Evolutionary conservation across 2,888 invertebrate genomes (phyloP), one percentile per base, ranked within the genome.

Genomic region (Lithophane leautieri): DNA sequence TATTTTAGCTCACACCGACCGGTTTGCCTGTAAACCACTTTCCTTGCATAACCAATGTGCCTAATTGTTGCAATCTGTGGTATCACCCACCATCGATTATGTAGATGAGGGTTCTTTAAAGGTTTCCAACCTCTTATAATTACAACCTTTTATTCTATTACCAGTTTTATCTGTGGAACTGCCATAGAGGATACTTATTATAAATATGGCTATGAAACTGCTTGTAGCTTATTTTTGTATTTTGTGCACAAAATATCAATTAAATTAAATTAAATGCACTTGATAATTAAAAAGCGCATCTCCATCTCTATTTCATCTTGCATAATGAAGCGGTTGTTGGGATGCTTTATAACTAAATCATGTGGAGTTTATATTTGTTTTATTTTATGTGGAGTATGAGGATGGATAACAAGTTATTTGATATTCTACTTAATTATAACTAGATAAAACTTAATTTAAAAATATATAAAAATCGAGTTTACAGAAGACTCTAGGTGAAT

Each of bases 11-110:
- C 76, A 47, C 54, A 62, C 62, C 73, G 79, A 90, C 90, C 91
- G 91, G 91, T 91, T 89, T 81, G 72, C 44, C 40, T 73, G 82
- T 79, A 72, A 76, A 79, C 83, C 79, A 82, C 83, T 83, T 88
- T 86, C 78, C 83, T 91, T 91, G 90, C 90, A 83, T 91, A 91
- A 91, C 75, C 73, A 81, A 73, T 82, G 88, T 91, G 4, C 34
- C 34, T 34, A 90, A 91, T 90, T 89, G 87, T 87, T 74, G 83
- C 83, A 76, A 79, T 76, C 76, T 61, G 77, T 78, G 81, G 84
- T 89, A 84, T 84, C 79, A 81, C 78, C 83, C 78, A 42, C 65
- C 69, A 82, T 80, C 60, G 73, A 81, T 81, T 84, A 84, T 71
- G 61, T 63, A 79, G 75, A 61, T 74, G 58, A 67, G 40, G 62